These are phyloP conservation scores for Diphyllodes magnificus DNA, from an alignment of 2,113 vertebrate genomes.

Conservation along the genomic window DNA sequence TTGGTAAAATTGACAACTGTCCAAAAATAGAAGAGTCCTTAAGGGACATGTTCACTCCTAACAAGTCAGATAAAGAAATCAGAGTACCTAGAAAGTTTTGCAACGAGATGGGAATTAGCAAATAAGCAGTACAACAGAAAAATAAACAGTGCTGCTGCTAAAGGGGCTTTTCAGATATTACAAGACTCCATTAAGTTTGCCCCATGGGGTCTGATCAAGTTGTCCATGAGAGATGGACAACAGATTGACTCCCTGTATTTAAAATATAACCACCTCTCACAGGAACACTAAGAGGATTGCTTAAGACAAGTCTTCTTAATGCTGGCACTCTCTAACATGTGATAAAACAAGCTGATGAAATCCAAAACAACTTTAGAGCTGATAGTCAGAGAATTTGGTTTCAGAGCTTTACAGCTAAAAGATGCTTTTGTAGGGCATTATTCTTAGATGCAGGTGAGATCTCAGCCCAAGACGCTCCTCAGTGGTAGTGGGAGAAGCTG, in stretches of 20 bases:
- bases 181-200: background rate
- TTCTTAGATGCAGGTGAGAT: background rate
- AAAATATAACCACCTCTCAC: background rate
- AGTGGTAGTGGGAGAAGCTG: background rate
- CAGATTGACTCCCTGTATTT: background rate
- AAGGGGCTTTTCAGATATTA: background rate
- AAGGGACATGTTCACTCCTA: background rate
- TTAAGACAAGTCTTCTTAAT: conserved; percentile 21
- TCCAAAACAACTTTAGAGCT: background rate
- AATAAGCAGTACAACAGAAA: background rate
- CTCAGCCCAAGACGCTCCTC: background rate
- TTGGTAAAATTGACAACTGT: conserved; percentile 53
- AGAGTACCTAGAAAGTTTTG: conserved; percentile 4
- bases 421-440: background rate
- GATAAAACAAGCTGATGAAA: background rate
- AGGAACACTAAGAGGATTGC: conserved; percentile 18
- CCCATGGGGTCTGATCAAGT: background rate
- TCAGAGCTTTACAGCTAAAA: background rate
- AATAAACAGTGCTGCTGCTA: background rate
- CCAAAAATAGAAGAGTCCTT: conserved; percentile 34
- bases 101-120: background rate
- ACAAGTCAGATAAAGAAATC: conserved; percentile 4
- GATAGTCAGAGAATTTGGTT: background rate
- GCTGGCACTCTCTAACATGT: background rate
- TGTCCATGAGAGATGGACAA: background rate